Conservation (phyloP, 2,113 vertebrate genomes). For the Rhinolophus sinicus region DNA sequence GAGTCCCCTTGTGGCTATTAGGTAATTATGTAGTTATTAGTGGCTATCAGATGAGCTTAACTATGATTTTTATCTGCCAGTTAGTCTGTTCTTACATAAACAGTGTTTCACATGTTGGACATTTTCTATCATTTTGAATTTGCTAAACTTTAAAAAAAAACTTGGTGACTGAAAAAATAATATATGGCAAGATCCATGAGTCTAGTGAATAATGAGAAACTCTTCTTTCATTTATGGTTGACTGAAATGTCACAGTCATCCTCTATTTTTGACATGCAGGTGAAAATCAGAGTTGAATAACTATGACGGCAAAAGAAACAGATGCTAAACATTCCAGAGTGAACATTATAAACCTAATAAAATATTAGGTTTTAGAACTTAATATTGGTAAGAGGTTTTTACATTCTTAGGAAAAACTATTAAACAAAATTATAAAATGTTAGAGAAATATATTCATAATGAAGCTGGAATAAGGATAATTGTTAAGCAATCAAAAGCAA, state of each 20-base stretch:
- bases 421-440: not conserved
- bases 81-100: not conserved
- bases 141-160: not conserved
- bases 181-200: not conserved
- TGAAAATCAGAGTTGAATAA: conserved; percentile 25
- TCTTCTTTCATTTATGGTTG: not conserved
- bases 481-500: not conserved
- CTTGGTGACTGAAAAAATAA: not conserved
- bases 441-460: not conserved
- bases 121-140: not conserved
- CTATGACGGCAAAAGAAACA: conserved; percentile 15
- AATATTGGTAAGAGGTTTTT: not conserved
- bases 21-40: not conserved
- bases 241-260: not conserved
- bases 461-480: not conserved
- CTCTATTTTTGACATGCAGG: not conserved
- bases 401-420: not conserved
- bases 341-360: not conserved
- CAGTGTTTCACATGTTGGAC: not conserved
- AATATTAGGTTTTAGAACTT: not conserved
- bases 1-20: not conserved
- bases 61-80: not conserved
- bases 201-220: not conserved
- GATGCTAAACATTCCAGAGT: not conserved
- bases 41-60: not conserved